Percentiles rank a stretch among this genome's conserved stretches.
Evolutionary conservation across 2,113 vertebrate species (phyloP).

Genomic region (Alethe castanea): DNA sequence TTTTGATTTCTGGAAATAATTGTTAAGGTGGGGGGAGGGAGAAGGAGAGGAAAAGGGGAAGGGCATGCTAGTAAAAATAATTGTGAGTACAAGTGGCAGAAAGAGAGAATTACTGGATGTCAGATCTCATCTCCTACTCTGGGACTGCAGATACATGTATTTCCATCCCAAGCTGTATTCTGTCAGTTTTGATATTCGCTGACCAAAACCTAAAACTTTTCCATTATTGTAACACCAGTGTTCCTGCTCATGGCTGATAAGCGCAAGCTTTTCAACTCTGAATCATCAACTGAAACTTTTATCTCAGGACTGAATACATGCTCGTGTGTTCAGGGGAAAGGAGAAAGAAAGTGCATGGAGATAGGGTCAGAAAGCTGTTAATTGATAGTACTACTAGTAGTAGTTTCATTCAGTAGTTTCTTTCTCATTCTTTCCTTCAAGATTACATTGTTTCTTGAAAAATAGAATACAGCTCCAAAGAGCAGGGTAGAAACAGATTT

Average conservation of each 20-base stretch:
- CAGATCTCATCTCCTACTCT: neutral
- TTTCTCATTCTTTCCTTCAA: neutral
- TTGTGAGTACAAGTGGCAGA: neutral
- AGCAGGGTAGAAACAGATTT: neutral
- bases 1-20: neutral
- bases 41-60: neutral
- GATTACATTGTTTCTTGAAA: neutral
- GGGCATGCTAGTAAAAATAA: neutral
- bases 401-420: neutral
- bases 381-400: neutral
- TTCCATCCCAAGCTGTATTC: neutral
- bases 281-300: neutral
- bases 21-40: neutral
- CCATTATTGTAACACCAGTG: neutral
- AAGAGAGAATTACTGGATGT: neutral
- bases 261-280: neutral
- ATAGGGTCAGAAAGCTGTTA: neutral
- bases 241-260: neutral
- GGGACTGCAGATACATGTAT: neutral
- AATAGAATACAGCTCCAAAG: neutral
- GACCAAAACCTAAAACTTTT: neutral
- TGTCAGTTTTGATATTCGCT: neutral
- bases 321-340: neutral
- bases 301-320: neutral
- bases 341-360: neutral